Base-by-base conservation (phyloP, 2,113 vertebrate genomes). In the Calypte anna region DNA sequence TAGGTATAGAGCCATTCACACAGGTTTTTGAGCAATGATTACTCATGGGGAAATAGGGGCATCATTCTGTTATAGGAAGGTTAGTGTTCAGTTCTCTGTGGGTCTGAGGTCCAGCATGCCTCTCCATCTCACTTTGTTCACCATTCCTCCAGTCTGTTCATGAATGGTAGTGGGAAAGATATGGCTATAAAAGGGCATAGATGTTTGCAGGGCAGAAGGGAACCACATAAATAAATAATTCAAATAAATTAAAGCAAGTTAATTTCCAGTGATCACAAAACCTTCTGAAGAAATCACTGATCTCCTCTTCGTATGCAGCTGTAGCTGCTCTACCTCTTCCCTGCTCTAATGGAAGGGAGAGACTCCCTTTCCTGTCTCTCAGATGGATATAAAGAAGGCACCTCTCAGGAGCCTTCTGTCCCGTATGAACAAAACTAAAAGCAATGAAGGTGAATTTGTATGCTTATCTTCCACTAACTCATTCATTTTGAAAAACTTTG, bases 11-110 rank as follows among this genome's bases (percentile, higher is more conserved):
- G 23, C 43, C 33, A 68, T 68, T 85, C 50, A 76, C 20, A n/a
- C 25, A 30, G 20, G 12, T 76, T 93, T 82, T 21, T 64, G 38
- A n/a, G 30, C 30, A 51, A 19, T 76, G n/a, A 57, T 25, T 88
- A 21, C 20, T 9, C 14, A 5, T 0, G 1, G n/a, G 8, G 20
- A 31, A 82, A n/a, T 24, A 72, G 54, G 15, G 43, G 12, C 40
- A 64, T 40, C 18, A 15, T 25, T 53, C 61, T 48, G 53, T 61
- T 59, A 28, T 2, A 33, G 28, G 48, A 40, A 64, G 22, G 63
- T 25, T 33, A 8, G 2, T 9, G 14, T 73, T 73, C 30, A 1
- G 2, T 77, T 89, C 57, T 74, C 69, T 62, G 38, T 62, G 36
- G 20, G 9, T 36, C 51, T 75, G 61, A 54, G 22, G 28, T 70